Evolutionary conservation across 2,888 invertebrate species (phyloP), one percentile per base, ranked within the genome.

Genomic region (Aproaerema taeniolella): DNA sequence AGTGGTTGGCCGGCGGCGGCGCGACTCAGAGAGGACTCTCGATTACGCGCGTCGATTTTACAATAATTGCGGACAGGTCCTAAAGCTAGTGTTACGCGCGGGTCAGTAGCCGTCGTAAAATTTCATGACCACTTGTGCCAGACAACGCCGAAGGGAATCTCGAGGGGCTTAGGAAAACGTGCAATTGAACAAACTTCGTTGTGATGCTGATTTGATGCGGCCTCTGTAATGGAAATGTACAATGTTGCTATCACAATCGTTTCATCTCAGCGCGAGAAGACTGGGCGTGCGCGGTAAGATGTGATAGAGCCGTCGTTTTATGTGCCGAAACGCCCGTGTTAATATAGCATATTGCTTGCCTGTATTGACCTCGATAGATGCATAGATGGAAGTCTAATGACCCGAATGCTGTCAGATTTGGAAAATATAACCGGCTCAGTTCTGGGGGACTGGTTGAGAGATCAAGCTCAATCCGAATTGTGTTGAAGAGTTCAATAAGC

Each of bases 401-500:
- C 64, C 63, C 58, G 64, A 69, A 70, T 60, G 66, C 67, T 72
- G 75, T 75, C 73, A 73, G 71, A 76, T 78, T 72, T 69, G 53
- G 62, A 55, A 62, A 67, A 69, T 69, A 75, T 70, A 75, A 76
- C 67, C 61, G 64, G 63, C 55, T 59, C 53, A 53, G 59, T 68
- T 57, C 53, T 50, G 62, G 58, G 59, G 64, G 65, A 62, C 53
- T 65, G 65, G 67, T 64, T 69, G 55, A 65, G 61, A 62, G 68
- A 6, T 26, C 73, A 65, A 58, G 56, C 49, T 58, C n/a, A 67
- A 67, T 71, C 65, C 57, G 65, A 73, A 73, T 67, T n/a, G 64
- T 71, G 67, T 66, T 67, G 68, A 75, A 68, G 69, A 80, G 78
- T 78, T 77, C 72, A 78, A 78, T 86, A 86, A 86, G 79, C 81